A percentile compares a stretch with the other conserved stretches of the same genome.
Evolutionary conservation across 2,888 invertebrate species (phyloP).

Genomic region (Troides helena): DNA sequence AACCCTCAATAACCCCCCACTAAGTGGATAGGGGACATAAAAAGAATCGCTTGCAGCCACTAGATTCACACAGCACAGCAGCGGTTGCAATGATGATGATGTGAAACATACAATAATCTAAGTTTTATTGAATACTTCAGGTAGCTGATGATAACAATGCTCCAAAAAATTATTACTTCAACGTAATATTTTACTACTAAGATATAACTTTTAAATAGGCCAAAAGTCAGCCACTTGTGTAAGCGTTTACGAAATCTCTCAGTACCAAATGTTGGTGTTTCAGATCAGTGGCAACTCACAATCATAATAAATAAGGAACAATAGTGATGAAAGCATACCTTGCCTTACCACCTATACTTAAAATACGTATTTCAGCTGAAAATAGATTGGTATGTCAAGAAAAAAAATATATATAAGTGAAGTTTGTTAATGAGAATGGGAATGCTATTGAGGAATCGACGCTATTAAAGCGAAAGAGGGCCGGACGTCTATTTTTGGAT

Average conservation of each 20-base stretch:
- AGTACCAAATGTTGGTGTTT: not conserved
- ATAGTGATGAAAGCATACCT: slow-evolving; percentile 28
- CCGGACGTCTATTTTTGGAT: slow-evolving; percentile 69
- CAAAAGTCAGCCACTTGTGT: no score
- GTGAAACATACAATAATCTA: no score
- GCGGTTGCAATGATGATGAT: no score
- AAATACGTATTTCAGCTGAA: slow-evolving; percentile 34
- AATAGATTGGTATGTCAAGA: slow-evolving; percentile 20
- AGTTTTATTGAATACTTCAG: no score
- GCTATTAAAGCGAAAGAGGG: slow-evolving; percentile 49
- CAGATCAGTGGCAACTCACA: not conserved
- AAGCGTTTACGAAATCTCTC: not conserved
- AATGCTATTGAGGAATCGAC: slow-evolving; percentile 65
- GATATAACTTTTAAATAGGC: no score
- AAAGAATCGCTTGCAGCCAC: no score
- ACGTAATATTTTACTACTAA: no score
- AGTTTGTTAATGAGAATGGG: slow-evolving; percentile 66
- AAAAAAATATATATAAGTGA: slow-evolving; percentile 27
- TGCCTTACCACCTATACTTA: slow-evolving; percentile 28
- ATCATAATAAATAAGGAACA: slow-evolving; percentile 8
- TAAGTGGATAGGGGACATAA: no score
- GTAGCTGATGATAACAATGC: no score
- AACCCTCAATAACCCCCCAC: no score
- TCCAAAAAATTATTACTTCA: no score
- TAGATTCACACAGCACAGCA: no score